Evolutionary conservation across 1,140 invertebrate genomes (phyloP).

Genomic region (Tetraneura akinire): DNA sequence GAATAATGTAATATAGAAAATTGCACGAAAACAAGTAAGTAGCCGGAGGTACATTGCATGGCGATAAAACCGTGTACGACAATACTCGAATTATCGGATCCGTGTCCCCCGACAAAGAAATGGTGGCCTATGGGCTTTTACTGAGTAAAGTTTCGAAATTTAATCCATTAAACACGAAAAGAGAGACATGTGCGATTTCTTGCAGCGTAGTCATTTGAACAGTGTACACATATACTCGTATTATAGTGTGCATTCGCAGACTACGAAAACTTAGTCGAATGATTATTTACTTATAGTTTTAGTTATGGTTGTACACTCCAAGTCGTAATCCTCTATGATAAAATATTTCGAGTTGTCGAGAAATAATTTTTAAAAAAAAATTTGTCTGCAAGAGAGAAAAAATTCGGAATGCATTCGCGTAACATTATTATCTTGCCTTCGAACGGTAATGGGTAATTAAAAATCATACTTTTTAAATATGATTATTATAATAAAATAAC

Average conservation of each 20-base stretch:
- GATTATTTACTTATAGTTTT: slow-evolving; percentile 16
- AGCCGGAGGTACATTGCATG: slow-evolving; percentile 22
- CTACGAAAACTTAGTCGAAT: neutral
- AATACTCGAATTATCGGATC: slow-evolving; percentile 19
- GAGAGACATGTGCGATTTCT: slow-evolving; percentile 13
- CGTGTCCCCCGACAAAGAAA: slow-evolving; percentile 7
- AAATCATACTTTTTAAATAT: no score
- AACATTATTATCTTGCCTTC: no score
- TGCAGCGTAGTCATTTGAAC: no score
- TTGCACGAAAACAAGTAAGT: neutral
- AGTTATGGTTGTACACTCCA: neutral
- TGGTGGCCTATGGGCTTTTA: neutral
- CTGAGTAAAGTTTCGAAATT: slow-evolving; percentile 30
- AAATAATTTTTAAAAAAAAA: no score
- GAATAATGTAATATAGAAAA: neutral
- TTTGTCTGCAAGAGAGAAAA: no score
- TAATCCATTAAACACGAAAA: slow-evolving; percentile 21
- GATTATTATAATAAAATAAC: no score
- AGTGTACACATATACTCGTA: neutral
- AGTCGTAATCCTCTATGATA: neutral
- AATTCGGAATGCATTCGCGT: no score
- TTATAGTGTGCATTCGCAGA: neutral
- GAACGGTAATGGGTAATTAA: no score
- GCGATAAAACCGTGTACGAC: slow-evolving; percentile 18
- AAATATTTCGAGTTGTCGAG: no score